Evolutionary conservation across 2,888 invertebrate species (phyloP), one percentile per base, ranked within the genome.

Genomic region (Nasonia oneida): DNA sequence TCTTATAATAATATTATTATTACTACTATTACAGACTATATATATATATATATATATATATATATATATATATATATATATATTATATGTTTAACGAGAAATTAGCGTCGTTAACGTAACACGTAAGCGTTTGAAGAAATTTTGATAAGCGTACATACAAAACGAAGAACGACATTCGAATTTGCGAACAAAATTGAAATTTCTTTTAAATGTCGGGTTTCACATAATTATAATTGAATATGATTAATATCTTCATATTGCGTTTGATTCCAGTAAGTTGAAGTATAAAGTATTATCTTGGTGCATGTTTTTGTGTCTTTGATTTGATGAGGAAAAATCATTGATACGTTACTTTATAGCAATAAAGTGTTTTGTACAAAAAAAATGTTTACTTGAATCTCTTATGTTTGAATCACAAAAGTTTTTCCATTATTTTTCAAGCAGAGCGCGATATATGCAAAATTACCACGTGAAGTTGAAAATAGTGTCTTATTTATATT

Each of bases 361-460:
- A 61, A 77, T 77, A 77, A 71, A 80, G 47, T 39, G 23, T 80
- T 80, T 73, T 42, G 47, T 73, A 73, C 42, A 73, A 73, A 47
- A 12, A n/a, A 64, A 64, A 29, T 64, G 12, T 4, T n/a, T 37
- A 4, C 37, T 18, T 53, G 14, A 14, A 53, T 53, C 18, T 18
- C 3, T 15, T 53, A 3, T 53, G 10, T 15, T 53, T 42, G 6
- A 53, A 53, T 53, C 42, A 10, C 42, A 8, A 42, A 42, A 42
- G 4, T 37, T 3, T 5, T 42, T 8, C 1, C 6, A 42, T 8
- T 8, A 42, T 47, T 12, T 47, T 47, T 10, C 47, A 47, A 47
- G 12, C 47, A 12, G 12, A 47, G 2, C 47, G 12, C 12, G 10
- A 29, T 29, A 29, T 1, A 12, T 57, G n/a, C 57, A 6, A 18